A percentile compares a stretch with the other conserved stretches of the same genome.
These are phyloP conservation scores for Bedellia somnulentella DNA, from an alignment of 2,888 invertebrate species.

Conservation along the genomic window DNA sequence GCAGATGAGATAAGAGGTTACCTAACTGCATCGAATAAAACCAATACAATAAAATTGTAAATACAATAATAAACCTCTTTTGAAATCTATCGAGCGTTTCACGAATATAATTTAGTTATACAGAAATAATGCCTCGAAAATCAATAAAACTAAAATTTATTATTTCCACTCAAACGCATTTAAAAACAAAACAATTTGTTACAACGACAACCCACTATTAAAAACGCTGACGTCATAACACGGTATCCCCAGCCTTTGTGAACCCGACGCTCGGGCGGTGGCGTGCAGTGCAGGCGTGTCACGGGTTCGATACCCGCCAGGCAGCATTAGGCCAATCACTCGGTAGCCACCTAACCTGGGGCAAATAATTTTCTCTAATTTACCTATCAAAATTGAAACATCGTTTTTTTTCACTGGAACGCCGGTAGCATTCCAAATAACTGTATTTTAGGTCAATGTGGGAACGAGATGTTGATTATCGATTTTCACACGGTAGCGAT, in stretches of 20 bases:
- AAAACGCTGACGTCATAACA: no score
- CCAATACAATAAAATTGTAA: no score
- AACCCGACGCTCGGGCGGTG: slow-evolving; percentile 10
- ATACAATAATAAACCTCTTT: no score
- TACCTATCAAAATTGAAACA: slow-evolving; percentile 54
- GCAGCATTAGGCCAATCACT: slow-evolving; percentile 52
- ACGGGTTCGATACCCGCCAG: slow-evolving; percentile 42
- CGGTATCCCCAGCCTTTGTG: no score
- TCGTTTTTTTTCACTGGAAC: slow-evolving; percentile 27
- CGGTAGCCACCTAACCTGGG: slow-evolving; percentile 35
- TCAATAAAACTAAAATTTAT: background rate
- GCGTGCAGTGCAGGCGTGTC: slow-evolving; percentile 48
- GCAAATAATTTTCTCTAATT: slow-evolving; percentile 58
- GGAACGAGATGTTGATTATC: slow-evolving; percentile 35
- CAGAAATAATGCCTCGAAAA: background rate
- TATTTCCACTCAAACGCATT: background rate
- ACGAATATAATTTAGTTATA: no score
- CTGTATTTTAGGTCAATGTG: slow-evolving; percentile 34
- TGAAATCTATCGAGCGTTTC: no score
- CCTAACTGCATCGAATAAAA: no score
- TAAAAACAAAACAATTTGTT: no score
- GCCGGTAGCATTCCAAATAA: slow-evolving; percentile 14
- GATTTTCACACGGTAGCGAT: slow-evolving; percentile 15
- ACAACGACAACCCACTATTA: no score
- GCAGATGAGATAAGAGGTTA: no score